Evolutionary conservation across 2,797 vertebrate species (phyloP).

Genomic region (Eurystomus glaucurus): DNA sequence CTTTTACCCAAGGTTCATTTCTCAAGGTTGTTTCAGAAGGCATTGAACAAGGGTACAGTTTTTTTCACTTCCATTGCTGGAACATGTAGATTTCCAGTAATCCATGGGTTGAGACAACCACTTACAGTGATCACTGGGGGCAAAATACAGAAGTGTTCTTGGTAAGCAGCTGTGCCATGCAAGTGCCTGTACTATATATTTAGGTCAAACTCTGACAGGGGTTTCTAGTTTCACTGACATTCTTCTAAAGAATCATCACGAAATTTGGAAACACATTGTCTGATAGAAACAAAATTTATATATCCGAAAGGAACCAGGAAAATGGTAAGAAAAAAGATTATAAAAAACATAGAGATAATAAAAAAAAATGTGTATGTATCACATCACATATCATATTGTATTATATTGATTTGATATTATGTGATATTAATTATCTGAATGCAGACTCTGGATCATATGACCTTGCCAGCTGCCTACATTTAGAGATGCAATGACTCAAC

Average conservation of each 20-base stretch:
- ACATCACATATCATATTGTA: neutral
- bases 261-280: neutral
- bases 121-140: neutral
- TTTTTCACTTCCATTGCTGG: neutral
- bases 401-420: neutral
- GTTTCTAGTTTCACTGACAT: neutral
- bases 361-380: neutral
- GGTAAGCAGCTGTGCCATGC: neutral
- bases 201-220: neutral
- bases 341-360: neutral
- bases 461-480: neutral
- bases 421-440: neutral
- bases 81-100: neutral
- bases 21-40: neutral
- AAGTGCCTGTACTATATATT: neutral
- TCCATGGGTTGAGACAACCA: neutral
- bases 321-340: neutral
- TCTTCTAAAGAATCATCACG: neutral
- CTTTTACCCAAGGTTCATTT: neutral
- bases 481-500: neutral
- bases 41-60: neutral
- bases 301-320: neutral
- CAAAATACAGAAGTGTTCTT: neutral
- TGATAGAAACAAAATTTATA: neutral
- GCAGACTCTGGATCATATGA: neutral